Conservation (phyloP, 2,888 invertebrate genomes). For the Apodemia hepburni region DNA sequence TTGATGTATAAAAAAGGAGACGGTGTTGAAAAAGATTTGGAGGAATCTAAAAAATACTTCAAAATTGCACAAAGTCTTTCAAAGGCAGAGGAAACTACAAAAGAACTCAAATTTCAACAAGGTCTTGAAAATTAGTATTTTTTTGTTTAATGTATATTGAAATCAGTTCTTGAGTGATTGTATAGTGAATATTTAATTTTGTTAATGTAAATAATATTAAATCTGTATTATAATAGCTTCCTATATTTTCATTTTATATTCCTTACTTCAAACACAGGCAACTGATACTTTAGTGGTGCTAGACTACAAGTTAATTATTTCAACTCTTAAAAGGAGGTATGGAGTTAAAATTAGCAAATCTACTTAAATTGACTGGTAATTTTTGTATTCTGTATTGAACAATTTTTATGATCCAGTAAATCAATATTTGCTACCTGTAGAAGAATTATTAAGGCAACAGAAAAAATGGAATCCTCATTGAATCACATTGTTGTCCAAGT, state of each 20-base stretch:
- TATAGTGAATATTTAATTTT: slow-evolving; percentile 1
- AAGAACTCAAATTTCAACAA: slow-evolving; percentile 79
- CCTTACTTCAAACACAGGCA: not conserved
- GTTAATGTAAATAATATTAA: slow-evolving; percentile 2
- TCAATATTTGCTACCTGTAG: too few species aligned
- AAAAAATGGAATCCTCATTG: too few species aligned
- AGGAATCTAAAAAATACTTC: slow-evolving; percentile 86
- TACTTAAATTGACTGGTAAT: too few species aligned
- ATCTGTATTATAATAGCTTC: not conserved
- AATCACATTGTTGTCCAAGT: too few species aligned
- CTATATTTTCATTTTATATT: not conserved
- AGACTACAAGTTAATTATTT: too few species aligned
- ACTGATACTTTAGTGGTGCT: not conserved
- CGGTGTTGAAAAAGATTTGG: slow-evolving; percentile 86
- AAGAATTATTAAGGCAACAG: too few species aligned
- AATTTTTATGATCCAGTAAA: too few species aligned
- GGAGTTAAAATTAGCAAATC: too few species aligned
- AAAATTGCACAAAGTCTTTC: slow-evolving; percentile 85
- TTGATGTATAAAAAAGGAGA: slow-evolving; percentile 93
- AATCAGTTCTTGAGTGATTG: not conserved
- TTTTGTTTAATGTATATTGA: slow-evolving; percentile 5
- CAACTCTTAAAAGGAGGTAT: too few species aligned
- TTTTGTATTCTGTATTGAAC: too few species aligned
- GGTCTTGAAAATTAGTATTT: slow-evolving; percentile 50
- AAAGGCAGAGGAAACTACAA: slow-evolving; percentile 80